Conservation (phyloP, 35 echinoderm and acorn worm species). For the Apostichopus japonicus region DNA sequence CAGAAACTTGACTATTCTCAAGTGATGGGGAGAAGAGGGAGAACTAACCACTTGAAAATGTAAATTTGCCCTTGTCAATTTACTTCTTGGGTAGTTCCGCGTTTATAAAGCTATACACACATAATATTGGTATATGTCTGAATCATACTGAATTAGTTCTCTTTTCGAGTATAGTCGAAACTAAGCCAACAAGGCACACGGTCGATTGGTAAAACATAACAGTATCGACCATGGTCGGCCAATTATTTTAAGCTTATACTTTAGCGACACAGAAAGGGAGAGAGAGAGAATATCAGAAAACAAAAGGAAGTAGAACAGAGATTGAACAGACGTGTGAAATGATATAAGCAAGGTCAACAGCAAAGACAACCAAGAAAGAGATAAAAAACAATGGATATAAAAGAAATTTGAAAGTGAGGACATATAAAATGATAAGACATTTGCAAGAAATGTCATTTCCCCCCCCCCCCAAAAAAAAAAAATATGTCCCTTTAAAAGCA, state of each 20-base stretch:
- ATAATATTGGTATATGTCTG: neutral
- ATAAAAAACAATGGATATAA: too few relatives aligned
- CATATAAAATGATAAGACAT: too few relatives aligned
- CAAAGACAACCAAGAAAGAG: too few relatives aligned
- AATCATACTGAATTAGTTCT: neutral
- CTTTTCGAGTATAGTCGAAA: neutral
- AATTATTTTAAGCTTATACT: neutral
- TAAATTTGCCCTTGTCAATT: conserved; percentile 40
- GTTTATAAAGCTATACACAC: neutral
- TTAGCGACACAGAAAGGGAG: neutral
- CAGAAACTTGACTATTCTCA: conserved; percentile 35
- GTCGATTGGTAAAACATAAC: neutral
- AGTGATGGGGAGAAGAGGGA: conserved; percentile 17
- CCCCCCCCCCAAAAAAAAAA: too few relatives aligned
- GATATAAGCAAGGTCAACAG: too few relatives aligned
- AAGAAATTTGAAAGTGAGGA: too few relatives aligned
- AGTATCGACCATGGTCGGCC: neutral
- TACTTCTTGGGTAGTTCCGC: neutral
- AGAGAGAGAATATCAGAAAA: neutral
- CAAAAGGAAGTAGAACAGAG: neutral
- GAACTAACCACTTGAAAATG: conserved; percentile 34
- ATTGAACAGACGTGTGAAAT: too few relatives aligned
- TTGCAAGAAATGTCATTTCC: too few relatives aligned
- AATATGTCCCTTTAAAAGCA: too few relatives aligned
- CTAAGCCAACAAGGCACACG: neutral